Base-by-base conservation (phyloP, 2,888 invertebrate species). In the Protophormia terraenovae region DNA sequence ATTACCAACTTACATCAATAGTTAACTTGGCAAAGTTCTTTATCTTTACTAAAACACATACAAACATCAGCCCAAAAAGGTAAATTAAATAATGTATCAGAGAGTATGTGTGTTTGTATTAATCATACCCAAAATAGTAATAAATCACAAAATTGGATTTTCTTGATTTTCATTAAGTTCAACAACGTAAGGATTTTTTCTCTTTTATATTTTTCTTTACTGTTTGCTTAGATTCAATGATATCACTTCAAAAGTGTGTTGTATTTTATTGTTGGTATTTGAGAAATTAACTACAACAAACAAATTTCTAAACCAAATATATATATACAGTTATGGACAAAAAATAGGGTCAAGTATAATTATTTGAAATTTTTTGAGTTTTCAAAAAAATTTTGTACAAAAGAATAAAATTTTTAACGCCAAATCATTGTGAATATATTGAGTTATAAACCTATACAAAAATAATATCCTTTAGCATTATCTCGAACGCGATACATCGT, bases 101-200 rank as follows among this genome's bases (percentile, higher is more conserved):
- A n/a, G n/a, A n/a, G n/a, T 16, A 6, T 58, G 22, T 55, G 45
- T 45, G 32, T 22, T 38, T 50, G 27, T 24, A 6, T n/a, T 29
- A 10, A 16, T 60, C 47, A 27, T 47, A 58, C n/a, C 35, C 38
- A 77, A 67, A 69, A 77, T 60, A 60, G 50, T 60, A 58, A 77
- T 60, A 69, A 78, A 78, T 60, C 77, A 69, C 35, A 45, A 62
- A 67, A 78, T 78, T 78, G 69, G 60, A 78, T 78, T 78, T 78
- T 78, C 67, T 50, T 60, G 69, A 78, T 69, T 78, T 78, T 69
- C 69, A 69, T 69, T 69, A 69, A 58, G 60, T 77, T 67, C 24
- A 58, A 67, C 67, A 69, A 77, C 67, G 47, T 64, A 47, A 27
- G 55, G 41, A n/a, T n/a, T n/a, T n/a, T 64, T 47, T 32, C 3